These are phyloP conservation scores for Catostomus latipinnis DNA, from an alignment of 2,797 vertebrate species.

Conservation along the genomic window DNA sequence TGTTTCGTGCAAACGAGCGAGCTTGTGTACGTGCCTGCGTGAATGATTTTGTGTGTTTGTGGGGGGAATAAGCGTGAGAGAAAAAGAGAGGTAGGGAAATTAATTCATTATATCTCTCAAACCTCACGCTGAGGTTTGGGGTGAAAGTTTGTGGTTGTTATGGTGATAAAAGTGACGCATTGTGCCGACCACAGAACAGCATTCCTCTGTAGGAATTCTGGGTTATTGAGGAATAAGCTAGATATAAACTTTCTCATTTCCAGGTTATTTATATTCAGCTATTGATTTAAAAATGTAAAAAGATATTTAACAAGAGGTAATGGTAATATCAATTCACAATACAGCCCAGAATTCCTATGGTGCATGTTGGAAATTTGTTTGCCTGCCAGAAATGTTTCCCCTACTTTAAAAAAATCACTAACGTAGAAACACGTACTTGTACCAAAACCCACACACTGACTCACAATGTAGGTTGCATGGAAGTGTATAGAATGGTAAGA, in stretches of 20 bases:
- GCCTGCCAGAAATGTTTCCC: slow-evolving; percentile 72
- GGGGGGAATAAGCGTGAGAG: slow-evolving; percentile 21
- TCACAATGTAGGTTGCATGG: slow-evolving; percentile 76
- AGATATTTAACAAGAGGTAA: slow-evolving; percentile 10
- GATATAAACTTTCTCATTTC: not conserved
- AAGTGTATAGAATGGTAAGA: slow-evolving; percentile 58
- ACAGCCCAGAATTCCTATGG: slow-evolving; percentile 81
- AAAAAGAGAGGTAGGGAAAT: slow-evolving; percentile 44
- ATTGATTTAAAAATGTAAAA: no score
- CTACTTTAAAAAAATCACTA: slow-evolving; percentile 52
- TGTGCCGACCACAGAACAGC: slow-evolving; percentile 77
- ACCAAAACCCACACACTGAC: slow-evolving; percentile 46
- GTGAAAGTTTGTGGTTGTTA: slow-evolving; percentile 73
- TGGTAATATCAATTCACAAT: slow-evolving; percentile 27
- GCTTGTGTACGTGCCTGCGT: slow-evolving; percentile 55
- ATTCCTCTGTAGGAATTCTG: slow-evolving; percentile 84
- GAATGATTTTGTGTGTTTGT: slow-evolving; percentile 34
- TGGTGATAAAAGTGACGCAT: slow-evolving; percentile 71
- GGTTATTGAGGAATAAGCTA: slow-evolving; percentile 49
- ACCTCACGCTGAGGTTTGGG: slow-evolving; percentile 69
- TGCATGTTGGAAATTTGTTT: slow-evolving; percentile 81
- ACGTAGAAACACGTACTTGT: slow-evolving; percentile 51
- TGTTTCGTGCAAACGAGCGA: slow-evolving; percentile 59
- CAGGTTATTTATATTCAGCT: not conserved
- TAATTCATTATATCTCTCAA: slow-evolving; percentile 61